Conservation (phyloP, 2,888 invertebrate genomes). For the Pedicia rivosa region DNA sequence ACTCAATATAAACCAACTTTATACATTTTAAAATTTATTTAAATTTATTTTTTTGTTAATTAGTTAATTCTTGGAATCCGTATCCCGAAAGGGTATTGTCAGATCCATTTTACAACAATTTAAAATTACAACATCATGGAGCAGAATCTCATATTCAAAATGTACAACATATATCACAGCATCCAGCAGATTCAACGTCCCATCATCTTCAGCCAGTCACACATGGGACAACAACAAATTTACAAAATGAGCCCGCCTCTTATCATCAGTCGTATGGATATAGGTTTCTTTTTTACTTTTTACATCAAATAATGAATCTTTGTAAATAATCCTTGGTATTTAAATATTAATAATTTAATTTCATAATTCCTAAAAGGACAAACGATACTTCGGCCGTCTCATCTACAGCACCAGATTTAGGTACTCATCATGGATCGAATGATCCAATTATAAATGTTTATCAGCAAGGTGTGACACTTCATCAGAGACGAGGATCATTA, state of each 20-base stretch:
- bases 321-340: neutral
- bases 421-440: neutral
- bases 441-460: neutral
- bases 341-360: neutral
- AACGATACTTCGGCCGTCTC: conserved; percentile 1
- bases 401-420: conserved; percentile 6
- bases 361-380: neutral
- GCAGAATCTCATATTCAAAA: neutral
- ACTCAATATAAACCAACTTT: too few relatives aligned
- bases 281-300: too few relatives aligned
- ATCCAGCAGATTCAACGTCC: conserved; percentile 6
- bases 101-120: conserved; percentile 3
- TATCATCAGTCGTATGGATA: neutral
- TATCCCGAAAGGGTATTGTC: conserved; percentile 5
- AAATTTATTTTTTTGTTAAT: too few relatives aligned
- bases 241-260: neutral
- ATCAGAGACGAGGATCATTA: conserved; percentile 63
- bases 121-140: conserved; percentile 1
- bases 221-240: neutral
- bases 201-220: conserved; percentile 8
- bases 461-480: conserved; percentile 21
- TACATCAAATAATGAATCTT: too few relatives aligned
- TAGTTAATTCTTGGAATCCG: conserved; percentile 2
- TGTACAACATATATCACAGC: neutral
- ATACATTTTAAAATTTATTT: too few relatives aligned